Conservation (phyloP, 2,113 vertebrate genomes). For the Athene cunicularia region DNA sequence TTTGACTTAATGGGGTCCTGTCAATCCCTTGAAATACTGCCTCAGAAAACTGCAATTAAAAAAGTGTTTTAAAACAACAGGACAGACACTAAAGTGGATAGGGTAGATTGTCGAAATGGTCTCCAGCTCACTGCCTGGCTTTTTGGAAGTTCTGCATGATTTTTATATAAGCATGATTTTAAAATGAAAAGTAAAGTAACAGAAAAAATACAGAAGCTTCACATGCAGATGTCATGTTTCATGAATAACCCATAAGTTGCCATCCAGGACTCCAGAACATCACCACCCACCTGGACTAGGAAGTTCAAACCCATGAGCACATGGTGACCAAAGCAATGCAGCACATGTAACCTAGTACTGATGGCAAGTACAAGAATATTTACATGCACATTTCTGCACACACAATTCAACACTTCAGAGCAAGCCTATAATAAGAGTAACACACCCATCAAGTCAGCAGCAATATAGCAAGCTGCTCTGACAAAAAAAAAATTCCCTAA, state of each 20-base stretch:
- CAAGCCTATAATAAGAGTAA: not conserved
- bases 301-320: not conserved
- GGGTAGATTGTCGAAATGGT: not conserved
- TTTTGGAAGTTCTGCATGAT: not conserved
- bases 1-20: conserved; percentile 1
- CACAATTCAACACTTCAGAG: not conserved
- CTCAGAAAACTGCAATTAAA: not conserved
- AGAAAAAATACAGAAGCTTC: not conserved
- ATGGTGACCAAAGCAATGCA: not conserved
- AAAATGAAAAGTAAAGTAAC: not conserved
- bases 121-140: not conserved
- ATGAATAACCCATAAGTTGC: not conserved
- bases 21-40: not conserved
- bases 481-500: not conserved
- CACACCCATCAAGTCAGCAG: not conserved
- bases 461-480: not conserved
- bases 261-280: not conserved
- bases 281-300: not conserved
- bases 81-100: not conserved
- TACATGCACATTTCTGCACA: fast-evolving
- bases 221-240: not conserved
- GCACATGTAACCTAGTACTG: fast-evolving
- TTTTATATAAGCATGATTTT: not conserved
- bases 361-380: not conserved
- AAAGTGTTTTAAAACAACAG: not conserved